Percentiles rank a stretch among this genome's conserved stretches.
Evolutionary conservation across 2,797 vertebrate genomes (phyloP).

Genomic region (Tarsius wallacei): DNA sequence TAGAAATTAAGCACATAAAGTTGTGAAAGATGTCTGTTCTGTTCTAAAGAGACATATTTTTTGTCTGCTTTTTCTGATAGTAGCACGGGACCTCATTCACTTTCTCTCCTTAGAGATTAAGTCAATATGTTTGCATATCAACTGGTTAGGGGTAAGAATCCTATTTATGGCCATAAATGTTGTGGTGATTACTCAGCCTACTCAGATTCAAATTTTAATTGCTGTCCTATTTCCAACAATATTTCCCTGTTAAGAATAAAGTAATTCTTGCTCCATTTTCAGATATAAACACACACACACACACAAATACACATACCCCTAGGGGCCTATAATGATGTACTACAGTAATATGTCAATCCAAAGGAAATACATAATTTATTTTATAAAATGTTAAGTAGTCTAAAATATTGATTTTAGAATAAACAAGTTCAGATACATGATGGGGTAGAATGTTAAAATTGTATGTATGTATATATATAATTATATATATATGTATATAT

Average conservation of each 20-base stretch:
- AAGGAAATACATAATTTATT: not conserved
- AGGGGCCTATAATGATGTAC: not conserved
- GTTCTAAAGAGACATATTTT: not conserved
- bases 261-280: not conserved
- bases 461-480: not conserved
- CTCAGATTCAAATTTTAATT: not conserved
- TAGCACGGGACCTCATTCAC: not conserved
- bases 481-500: no score
- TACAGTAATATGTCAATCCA: not conserved
- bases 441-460: not conserved
- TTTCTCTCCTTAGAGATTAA: not conserved
- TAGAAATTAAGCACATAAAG: not conserved
- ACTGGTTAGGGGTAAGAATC: not conserved
- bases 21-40: not conserved
- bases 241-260: not conserved
- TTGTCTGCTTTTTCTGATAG: not conserved
- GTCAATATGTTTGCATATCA: not conserved
- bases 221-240: not conserved
- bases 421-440: not conserved
- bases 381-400: not conserved
- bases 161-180: not conserved
- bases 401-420: constrained; percentile 6
- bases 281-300: no score
- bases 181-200: not conserved
- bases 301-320: not conserved